Conservation (phyloP, 2,113 vertebrate species). For the Seriola rivoliana region DNA sequence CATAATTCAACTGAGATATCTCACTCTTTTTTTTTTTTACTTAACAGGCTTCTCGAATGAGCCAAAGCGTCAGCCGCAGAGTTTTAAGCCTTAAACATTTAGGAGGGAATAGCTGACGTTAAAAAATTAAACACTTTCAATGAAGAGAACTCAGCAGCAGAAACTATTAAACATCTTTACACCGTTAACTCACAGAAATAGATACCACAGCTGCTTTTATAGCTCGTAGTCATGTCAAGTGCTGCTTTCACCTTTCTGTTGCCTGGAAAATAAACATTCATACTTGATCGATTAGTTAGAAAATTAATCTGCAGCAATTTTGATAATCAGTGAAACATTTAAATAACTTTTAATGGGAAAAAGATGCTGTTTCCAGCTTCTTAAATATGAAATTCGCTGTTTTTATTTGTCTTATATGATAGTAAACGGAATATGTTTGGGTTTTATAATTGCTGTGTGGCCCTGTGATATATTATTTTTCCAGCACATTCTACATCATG, state of each 20-base stretch:
- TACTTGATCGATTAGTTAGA: too few relatives aligned
- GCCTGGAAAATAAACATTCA: too few relatives aligned
- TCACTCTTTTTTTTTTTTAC: slow-evolving; percentile 43
- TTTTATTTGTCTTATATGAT: too few relatives aligned
- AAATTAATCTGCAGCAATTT: too few relatives aligned
- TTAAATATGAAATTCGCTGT: too few relatives aligned
- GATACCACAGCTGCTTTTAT: background rate
- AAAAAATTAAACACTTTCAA: slow-evolving; percentile 37
- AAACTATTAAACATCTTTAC: slow-evolving; percentile 14
- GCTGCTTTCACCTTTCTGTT: background rate
- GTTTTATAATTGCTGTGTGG: too few relatives aligned
- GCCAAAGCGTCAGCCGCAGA: slow-evolving; percentile 25
- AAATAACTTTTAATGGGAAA: too few relatives aligned
- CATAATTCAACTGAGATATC: slow-evolving; percentile 65
- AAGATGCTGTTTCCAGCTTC: too few relatives aligned
- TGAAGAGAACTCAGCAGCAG: background rate
- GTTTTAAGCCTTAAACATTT: slow-evolving; percentile 47
- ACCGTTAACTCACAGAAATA: slow-evolving; percentile 7
- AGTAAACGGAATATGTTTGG: too few relatives aligned
- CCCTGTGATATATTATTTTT: too few relatives aligned
- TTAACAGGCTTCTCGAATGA: slow-evolving; percentile 34
- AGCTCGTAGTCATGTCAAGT: background rate
- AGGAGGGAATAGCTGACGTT: slow-evolving; percentile 42
- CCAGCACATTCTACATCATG: too few relatives aligned
- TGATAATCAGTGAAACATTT: too few relatives aligned